These are phyloP conservation scores for Leucoraja ocellata DNA, from an alignment of 2,797 vertebrate genomes.

Conservation along the genomic window DNA sequence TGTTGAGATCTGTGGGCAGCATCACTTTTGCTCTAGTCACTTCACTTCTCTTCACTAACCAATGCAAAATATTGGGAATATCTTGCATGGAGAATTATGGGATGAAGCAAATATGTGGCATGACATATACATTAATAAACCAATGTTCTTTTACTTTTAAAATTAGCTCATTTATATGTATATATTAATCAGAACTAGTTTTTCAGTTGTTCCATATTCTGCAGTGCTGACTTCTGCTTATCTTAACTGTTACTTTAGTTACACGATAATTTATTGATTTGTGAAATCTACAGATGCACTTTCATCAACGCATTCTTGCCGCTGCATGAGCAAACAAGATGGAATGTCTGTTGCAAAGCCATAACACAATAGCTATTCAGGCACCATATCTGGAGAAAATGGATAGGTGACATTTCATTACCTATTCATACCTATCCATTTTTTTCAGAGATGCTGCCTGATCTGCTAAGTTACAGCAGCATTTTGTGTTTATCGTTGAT, in stretches of 20 bases:
- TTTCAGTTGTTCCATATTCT: neutral
- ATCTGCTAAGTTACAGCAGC: too few relatives aligned
- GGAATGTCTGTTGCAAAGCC: neutral
- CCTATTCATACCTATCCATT: too few relatives aligned
- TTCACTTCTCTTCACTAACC: neutral
- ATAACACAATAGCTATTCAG: neutral
- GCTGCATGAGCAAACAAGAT: neutral
- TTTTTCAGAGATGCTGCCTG: too few relatives aligned
- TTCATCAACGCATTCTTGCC: neutral
- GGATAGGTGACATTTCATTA: too few relatives aligned
- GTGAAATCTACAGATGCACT: neutral
- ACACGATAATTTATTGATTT: neutral
- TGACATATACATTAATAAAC: neutral
- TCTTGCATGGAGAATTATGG: neutral
- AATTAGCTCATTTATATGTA: neutral
- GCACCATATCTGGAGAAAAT: too few relatives aligned
- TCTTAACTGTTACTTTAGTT: neutral
- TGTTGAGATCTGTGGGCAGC: neutral
- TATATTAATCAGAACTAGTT: too few relatives aligned
- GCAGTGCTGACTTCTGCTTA: neutral
- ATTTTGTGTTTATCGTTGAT: too few relatives aligned
- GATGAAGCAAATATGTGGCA: neutral
- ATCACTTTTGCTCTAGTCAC: neutral
- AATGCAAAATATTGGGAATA: neutral
- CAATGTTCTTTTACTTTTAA: slow-evolving; percentile 15